Base-by-base conservation (phyloP, 2,797 vertebrate species). In the Sardinella longiceps region DNA sequence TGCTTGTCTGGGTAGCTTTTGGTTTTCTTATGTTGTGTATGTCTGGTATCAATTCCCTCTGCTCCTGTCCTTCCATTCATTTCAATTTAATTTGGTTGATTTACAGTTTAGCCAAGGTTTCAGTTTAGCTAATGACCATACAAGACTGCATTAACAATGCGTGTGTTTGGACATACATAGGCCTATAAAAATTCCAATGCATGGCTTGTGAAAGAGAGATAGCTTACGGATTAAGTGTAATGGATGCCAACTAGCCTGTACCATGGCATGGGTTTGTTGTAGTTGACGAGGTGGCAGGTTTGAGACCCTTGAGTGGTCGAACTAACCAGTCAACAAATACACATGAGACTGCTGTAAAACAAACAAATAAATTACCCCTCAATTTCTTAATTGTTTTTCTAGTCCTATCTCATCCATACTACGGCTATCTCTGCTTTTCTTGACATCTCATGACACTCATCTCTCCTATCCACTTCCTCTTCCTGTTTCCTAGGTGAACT, bases 401-500 rank as follows among this genome's bases (percentile, higher is more conserved):
- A n/a, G 6, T 11, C n/a, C 56, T 60, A 7, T 25, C 56, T 60
- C n/a, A 7, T 10, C 1, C n/a, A 20, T 53, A 60, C 56, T 60
- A 7, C 56, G 25, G 25, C 56, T n/a, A 60, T 7, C n/a, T 1
- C 9, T 60, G 56, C n/a, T 9, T 60, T 25, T 60, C n/a, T 60
- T 60, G 5, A 3, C 56, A n/a, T 60, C 56, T 25, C 10, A n/a
- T 25, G 5, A 25, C 6, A 15, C n/a, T 60, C 56, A 18, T 11
- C 1, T n/a, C 23, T 58, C 6, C 6, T 58, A n/a, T n/a, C n/a
- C n/a, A n/a, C n/a, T n/a, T n/a, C 23, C 56, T 60, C 56, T 60
- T 25, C 9, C 56, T 60, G 1, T 25, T 7, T 25, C n/a, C n/a
- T n/a, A 97, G 97, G 97, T 97, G 90, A 97, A 97, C 94, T 97